These are phyloP conservation scores for Hozukius guyotensis DNA, from an alignment of 2,797 vertebrate species.

Conservation along the genomic window DNA sequence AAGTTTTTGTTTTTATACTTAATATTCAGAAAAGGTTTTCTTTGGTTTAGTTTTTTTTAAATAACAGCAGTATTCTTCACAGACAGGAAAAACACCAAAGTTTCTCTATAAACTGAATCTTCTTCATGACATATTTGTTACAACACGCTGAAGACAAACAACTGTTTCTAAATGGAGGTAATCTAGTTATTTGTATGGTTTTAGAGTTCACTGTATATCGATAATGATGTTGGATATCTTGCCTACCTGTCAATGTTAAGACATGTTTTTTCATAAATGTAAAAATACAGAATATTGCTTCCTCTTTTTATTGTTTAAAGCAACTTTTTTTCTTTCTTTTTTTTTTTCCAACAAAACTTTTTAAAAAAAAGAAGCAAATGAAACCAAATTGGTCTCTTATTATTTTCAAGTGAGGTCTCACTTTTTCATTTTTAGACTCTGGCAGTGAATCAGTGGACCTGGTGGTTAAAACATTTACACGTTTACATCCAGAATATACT, in stretches of 20 bases:
- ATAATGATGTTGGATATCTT: not conserved
- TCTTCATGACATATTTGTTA: not conserved
- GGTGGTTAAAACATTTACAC: not conserved
- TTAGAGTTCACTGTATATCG: not conserved
- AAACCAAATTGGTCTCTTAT: not conserved
- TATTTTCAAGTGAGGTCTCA: not conserved
- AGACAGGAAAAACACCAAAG: not conserved
- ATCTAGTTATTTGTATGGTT: conserved; percentile 15
- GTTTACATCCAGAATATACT: not conserved
- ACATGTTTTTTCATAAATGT: conserved; percentile 26
- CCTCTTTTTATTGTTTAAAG: not conserved
- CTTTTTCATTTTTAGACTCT: not conserved
- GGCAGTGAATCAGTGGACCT: not conserved
- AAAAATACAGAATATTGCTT: conserved; percentile 5
- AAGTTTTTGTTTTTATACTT: conserved; percentile 32
- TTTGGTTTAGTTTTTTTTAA: not conserved
- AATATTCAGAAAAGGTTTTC: not conserved
- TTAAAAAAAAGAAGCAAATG: not conserved
- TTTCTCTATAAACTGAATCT: not conserved
- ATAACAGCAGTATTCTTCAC: conserved; percentile 26
- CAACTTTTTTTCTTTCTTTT: too few relatives aligned
- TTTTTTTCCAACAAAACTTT: not conserved
- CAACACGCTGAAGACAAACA: not conserved
- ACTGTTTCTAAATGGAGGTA: not conserved
- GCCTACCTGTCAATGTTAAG: conserved; percentile 6